A percentile compares a stretch with the other conserved stretches of the same genome.
These are phyloP conservation scores for Branchipolynoe longqiensis DNA, from an alignment of 2,888 invertebrate genomes.

Conservation along the genomic window DNA sequence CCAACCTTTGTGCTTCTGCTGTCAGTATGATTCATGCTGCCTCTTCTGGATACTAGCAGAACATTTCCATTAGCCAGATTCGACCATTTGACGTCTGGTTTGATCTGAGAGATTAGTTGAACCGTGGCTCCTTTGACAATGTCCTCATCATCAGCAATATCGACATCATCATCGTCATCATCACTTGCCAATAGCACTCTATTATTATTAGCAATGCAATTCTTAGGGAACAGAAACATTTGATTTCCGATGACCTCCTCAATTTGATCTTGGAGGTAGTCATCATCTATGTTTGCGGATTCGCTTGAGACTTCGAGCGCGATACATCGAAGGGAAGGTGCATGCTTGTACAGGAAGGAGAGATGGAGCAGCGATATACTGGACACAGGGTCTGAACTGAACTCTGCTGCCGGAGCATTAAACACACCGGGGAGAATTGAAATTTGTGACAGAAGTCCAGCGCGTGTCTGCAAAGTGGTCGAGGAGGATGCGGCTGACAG, in stretches of 20 bases:
- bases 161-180: not conserved
- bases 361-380: not conserved
- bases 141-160: not conserved
- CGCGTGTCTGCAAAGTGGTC: not conserved
- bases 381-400: not conserved
- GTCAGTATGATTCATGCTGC: not conserved
- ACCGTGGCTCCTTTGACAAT: not conserved
- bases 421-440: constrained; percentile 28
- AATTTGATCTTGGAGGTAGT: constrained; percentile 10
- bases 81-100: constrained; percentile 4
- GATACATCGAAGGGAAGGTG: not conserved
- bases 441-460: not conserved
- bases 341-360: constrained; percentile 36
- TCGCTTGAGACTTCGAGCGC: not conserved
- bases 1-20: not conserved
- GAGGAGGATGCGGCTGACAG: too few relatives aligned
- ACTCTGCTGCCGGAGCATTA: not conserved
- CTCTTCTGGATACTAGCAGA: not conserved
- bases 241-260: constrained; percentile 7
- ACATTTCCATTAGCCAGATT: not conserved
- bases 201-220: constrained; percentile 3
- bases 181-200: not conserved
- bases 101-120: not conserved
- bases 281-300: not conserved
- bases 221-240: not conserved